These are phyloP conservation scores for Epinotia bilunana DNA, from an alignment of 2,888 invertebrate species.

Conservation along the genomic window DNA sequence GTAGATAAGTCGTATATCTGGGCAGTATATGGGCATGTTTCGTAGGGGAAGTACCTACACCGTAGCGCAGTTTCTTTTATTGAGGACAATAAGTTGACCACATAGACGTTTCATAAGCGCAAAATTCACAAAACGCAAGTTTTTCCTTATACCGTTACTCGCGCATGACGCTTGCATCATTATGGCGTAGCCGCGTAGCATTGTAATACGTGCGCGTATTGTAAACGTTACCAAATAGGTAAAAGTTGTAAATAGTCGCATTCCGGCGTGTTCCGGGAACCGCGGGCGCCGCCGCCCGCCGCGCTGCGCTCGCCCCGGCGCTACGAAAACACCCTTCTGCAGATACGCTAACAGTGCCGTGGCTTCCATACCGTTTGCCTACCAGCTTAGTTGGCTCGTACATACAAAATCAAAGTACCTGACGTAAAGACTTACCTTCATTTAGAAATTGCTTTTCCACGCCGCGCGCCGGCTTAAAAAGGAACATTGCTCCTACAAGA, in stretches of 20 bases:
- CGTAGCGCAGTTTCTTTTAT: background rate
- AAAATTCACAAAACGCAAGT: conserved; percentile 12
- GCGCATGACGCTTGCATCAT: conserved; percentile 30
- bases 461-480: background rate
- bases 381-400: background rate
- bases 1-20: no score
- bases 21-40: background rate
- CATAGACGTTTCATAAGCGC: background rate
- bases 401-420: background rate
- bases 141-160: conserved; percentile 15
- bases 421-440: background rate
- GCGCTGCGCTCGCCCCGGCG: conserved; percentile 43
- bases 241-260: conserved; percentile 82
- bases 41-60: background rate
- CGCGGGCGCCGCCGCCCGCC: conserved; percentile 68
- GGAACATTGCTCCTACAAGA: background rate
- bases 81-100: conserved; percentile 1
- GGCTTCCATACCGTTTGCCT: background rate
- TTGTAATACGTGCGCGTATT: conserved; percentile 70
- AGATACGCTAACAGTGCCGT: conserved; percentile 3
- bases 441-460: background rate
- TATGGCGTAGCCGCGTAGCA: conserved; percentile 35
- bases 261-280: conserved; percentile 77
- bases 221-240: conserved; percentile 81
- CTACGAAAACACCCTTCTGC: conserved; percentile 53